A percentile compares a stretch with the other conserved stretches of the same genome.
Evolutionary conservation across 1,140 invertebrate genomes (phyloP).

Genomic region (Drosophila serrata): DNA sequence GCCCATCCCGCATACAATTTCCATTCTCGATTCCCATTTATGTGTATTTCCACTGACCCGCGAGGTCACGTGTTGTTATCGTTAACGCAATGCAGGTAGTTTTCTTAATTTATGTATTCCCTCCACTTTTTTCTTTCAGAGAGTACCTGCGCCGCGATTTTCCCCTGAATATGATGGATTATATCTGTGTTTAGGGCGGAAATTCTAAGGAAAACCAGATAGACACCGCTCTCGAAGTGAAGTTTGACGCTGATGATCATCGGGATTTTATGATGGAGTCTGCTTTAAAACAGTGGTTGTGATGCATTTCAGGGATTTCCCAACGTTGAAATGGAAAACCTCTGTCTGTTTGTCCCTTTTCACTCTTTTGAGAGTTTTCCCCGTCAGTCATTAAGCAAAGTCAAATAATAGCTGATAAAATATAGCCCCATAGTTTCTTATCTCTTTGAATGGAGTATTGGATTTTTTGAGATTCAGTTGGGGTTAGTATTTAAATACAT

Average conservation of each 20-base stretch:
- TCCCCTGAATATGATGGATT: slow-evolving; percentile 71
- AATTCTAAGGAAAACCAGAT: slow-evolving; percentile 67
- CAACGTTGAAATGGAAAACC: slow-evolving; percentile 19
- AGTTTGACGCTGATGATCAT: slow-evolving; percentile 55
- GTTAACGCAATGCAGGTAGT: slow-evolving; percentile 70
- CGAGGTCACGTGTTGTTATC: slow-evolving; percentile 75
- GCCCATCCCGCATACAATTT: slow-evolving; percentile 29
- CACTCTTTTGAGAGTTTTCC: slow-evolving; percentile 1
- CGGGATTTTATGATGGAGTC: slow-evolving; percentile 55
- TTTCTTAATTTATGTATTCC: slow-evolving; percentile 48
- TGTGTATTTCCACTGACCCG: slow-evolving; percentile 36
- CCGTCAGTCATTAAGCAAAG: slow-evolving; percentile 19
- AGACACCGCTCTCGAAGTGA: slow-evolving; percentile 24
- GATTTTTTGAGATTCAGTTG: not conserved
- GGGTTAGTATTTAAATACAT: not conserved
- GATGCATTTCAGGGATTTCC: slow-evolving; percentile 27
- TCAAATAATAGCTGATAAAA: slow-evolving; percentile 19
- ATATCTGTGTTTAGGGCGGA: slow-evolving; percentile 60
- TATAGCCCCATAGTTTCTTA: not conserved
- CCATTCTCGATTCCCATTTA: slow-evolving; percentile 36
- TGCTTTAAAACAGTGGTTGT: slow-evolving; percentile 67
- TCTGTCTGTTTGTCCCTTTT: not conserved
- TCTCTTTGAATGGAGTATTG: not conserved
- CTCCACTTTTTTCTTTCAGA: slow-evolving; percentile 22
- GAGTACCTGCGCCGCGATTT: slow-evolving; percentile 66